phyloP scores from a whole-genome alignment of 2,888 invertebrate species.

The Mythimna pallens region DNA sequence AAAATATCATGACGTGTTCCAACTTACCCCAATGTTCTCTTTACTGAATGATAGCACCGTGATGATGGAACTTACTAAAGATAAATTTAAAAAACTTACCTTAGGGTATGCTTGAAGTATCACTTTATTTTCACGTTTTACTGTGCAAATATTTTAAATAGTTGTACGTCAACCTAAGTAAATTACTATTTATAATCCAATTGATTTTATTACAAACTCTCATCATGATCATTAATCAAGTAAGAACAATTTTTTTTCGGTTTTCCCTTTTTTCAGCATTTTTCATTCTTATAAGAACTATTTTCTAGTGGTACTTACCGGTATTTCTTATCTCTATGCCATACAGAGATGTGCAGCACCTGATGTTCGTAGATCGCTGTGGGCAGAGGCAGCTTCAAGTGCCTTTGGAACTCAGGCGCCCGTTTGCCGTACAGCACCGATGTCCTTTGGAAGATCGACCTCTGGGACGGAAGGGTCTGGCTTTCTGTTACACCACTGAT shows the following conservation, averaged over 20 bases:
- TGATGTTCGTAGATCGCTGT: conserved; percentile 89
- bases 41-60: not conserved
- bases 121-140: not conserved
- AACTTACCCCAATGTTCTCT: not conserved
- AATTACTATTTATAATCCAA: not conserved
- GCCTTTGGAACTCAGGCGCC: conserved; percentile 95
- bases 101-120: not conserved
- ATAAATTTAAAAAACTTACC: conserved; percentile 7
- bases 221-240: not conserved
- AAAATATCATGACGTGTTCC: not conserved
- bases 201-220: conserved; percentile 12
- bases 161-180: not conserved
- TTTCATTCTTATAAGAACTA: not conserved
- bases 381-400: conserved; percentile 92
- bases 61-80: not conserved
- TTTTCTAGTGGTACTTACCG: conserved; percentile 89
- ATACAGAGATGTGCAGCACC: conserved; percentile 94
- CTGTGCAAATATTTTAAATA: not conserved
- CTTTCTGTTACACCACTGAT: conserved; percentile 87
- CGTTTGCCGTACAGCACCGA: conserved; percentile 95
- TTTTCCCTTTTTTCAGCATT: not conserved
- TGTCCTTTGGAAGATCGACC: conserved; percentile 93
- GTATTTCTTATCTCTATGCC: conserved; percentile 96
- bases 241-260: too few relatives aligned
- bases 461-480: conserved; percentile 83